These are phyloP conservation scores for Shinisaurus crocodilurus DNA, from an alignment of 2,113 vertebrate species.

Conservation along the genomic window DNA sequence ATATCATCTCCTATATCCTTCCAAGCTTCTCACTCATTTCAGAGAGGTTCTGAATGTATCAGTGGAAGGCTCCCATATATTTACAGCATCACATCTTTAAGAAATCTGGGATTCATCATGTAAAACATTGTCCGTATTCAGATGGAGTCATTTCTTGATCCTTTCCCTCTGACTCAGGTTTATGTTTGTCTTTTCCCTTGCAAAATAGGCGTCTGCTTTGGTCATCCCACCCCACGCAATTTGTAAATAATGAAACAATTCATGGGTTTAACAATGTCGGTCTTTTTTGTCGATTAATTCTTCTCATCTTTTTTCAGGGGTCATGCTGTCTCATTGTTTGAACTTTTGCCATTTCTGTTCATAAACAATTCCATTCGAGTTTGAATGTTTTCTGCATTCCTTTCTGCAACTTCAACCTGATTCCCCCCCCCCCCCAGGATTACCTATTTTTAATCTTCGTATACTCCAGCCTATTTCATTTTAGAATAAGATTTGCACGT, in stretches of 20 bases:
- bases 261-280: constrained; percentile 10
- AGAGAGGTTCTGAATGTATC: constrained; percentile 25
- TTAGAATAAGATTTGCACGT: neutral
- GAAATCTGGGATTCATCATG: constrained; percentile 52
- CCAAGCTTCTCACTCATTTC: constrained; percentile 22
- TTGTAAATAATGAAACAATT: constrained; percentile 55
- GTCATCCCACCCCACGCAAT: constrained; percentile 28
- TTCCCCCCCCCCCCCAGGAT: neutral
- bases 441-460: neutral
- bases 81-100: constrained; percentile 55
- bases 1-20: constrained; percentile 43
- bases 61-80: constrained; percentile 42
- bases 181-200: constrained; percentile 54
- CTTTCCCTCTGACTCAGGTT: constrained; percentile 50
- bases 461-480: constrained; percentile 5
- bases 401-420: neutral
- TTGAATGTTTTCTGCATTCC: constrained; percentile 15
- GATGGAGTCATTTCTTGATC: constrained; percentile 57
- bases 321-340: neutral
- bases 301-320: constrained; percentile 38
- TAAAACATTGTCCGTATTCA: constrained; percentile 50
- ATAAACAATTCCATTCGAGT: neutral
- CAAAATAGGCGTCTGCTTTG: constrained; percentile 57
- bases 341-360: neutral
- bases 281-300: constrained; percentile 50